Percentiles rank a stretch among this genome's conserved stretches.
Evolutionary conservation across 2,113 vertebrate genomes (phyloP).

Genomic region (Beaufortia kweichowensis): DNA sequence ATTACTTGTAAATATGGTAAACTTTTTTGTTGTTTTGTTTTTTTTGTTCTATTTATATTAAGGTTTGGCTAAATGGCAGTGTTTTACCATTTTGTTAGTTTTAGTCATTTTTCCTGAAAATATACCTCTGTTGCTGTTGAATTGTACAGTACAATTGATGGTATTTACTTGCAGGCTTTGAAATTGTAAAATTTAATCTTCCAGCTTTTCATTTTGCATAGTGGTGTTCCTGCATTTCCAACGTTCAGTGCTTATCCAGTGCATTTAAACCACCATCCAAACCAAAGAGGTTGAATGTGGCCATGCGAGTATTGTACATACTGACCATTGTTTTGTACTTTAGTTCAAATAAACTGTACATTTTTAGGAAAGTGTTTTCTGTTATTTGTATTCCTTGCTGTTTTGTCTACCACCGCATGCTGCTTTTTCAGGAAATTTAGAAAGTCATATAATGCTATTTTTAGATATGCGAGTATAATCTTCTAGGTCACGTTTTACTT

Average conservation of each 20-base stretch:
- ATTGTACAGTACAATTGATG: constrained; percentile 46
- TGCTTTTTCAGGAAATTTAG: no score
- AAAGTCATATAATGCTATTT: no score
- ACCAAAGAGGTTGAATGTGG: constrained; percentile 89
- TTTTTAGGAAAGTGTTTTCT: constrained; percentile 69
- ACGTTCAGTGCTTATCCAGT: neutral
- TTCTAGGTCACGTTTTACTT: no score
- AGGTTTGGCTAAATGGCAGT: constrained; percentile 49
- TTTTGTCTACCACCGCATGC: neutral
- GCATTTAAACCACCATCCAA: constrained; percentile 71
- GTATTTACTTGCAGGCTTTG: constrained; percentile 62
- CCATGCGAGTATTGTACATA: constrained; percentile 93
- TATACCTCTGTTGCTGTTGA: constrained; percentile 49
- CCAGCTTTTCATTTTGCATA: constrained; percentile 48
- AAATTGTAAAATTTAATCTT: constrained; percentile 49
- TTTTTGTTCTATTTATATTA: constrained; percentile 74
- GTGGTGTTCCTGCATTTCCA: constrained; percentile 24
- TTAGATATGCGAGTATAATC: no score
- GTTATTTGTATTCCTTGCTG: neutral
- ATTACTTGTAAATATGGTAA: constrained; percentile 57
- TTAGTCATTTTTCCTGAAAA: constrained; percentile 40
- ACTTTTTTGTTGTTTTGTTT: constrained; percentile 58
- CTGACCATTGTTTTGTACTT: constrained; percentile 85
- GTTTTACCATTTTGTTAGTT: constrained; percentile 52
- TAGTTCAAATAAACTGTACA: constrained; percentile 95